Conservation (phyloP, 2,113 vertebrate species). For the Leptodactylus fuscus region DNA sequence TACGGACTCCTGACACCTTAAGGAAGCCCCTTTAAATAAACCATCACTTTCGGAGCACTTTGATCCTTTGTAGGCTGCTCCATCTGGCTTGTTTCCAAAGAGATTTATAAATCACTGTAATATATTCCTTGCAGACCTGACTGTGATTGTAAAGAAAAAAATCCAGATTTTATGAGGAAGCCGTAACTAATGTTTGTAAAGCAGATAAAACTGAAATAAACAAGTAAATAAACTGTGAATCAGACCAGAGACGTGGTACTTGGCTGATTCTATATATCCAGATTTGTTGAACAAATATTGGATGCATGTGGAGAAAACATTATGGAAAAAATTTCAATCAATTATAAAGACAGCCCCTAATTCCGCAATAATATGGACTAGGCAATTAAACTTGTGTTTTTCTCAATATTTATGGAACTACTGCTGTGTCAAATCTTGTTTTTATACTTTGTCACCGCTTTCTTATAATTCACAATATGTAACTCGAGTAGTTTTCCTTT, state of each 20-base stretch:
- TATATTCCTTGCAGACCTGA: neutral
- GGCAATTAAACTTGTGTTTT: neutral
- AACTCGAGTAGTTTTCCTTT: constrained; percentile 12
- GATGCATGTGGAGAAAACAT: constrained; percentile 3
- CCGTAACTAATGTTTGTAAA: constrained; percentile 7
- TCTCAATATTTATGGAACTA: neutral
- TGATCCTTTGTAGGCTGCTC: neutral
- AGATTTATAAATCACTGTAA: neutral
- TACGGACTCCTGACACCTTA: too few relatives aligned
- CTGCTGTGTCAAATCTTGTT: constrained; percentile 2
- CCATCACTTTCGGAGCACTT: neutral
- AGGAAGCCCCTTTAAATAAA: neutral
- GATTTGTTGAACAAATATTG: constrained; percentile 7
- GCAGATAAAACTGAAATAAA: constrained; percentile 9
- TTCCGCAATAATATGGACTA: neutral
- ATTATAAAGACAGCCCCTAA: neutral
- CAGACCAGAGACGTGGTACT: neutral
- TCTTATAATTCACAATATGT: neutral
- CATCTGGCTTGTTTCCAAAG: neutral
- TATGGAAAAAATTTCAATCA: constrained; percentile 6
- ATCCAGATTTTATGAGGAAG: neutral
- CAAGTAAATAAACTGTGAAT: neutral
- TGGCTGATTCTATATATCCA: neutral
- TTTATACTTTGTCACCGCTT: neutral
- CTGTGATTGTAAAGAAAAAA: neutral